Conservation (phyloP, 1,140 invertebrate genomes). For the Arctopsyche grandis region DNA sequence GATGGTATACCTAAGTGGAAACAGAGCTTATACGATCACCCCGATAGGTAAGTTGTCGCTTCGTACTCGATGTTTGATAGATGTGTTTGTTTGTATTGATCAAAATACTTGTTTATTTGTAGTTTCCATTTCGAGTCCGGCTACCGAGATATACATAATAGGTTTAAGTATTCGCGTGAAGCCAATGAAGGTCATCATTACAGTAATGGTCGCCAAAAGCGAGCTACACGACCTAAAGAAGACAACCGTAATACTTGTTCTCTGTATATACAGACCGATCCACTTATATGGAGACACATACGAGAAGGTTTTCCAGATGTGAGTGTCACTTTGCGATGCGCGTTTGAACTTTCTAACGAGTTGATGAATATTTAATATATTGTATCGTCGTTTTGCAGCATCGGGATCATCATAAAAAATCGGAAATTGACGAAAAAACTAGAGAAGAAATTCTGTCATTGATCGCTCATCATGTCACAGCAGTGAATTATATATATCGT, state of each 20-base stretch:
- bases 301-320: conserved; percentile 75
- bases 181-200: conserved; percentile 66
- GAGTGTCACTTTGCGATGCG: conserved; percentile 57
- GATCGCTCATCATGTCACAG: conserved; percentile 98
- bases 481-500: conserved; percentile 97
- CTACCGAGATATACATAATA: conserved; percentile 29
- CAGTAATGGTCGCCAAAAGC: conserved; percentile 57
- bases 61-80: not conserved
- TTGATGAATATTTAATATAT: conserved; percentile 47
- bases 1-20: conserved; percentile 60
- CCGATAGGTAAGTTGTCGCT: not conserved
- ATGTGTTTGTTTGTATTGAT: not conserved
- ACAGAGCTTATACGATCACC: conserved; percentile 25
- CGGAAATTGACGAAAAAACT: conserved; percentile 82
- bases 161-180: conserved; percentile 73
- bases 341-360: not conserved
- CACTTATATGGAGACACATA: conserved; percentile 95
- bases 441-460: conserved; percentile 96
- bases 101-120: conserved; percentile 16
- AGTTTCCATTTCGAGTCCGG: conserved; percentile 46
- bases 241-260: conserved; percentile 89
- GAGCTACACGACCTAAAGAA: conserved; percentile 70
- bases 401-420: conserved; percentile 69
- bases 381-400: conserved; percentile 65
- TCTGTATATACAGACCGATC: conserved; percentile 97